Conservation (phyloP, 2,113 vertebrate genomes). For the Menura novaehollandiae region DNA sequence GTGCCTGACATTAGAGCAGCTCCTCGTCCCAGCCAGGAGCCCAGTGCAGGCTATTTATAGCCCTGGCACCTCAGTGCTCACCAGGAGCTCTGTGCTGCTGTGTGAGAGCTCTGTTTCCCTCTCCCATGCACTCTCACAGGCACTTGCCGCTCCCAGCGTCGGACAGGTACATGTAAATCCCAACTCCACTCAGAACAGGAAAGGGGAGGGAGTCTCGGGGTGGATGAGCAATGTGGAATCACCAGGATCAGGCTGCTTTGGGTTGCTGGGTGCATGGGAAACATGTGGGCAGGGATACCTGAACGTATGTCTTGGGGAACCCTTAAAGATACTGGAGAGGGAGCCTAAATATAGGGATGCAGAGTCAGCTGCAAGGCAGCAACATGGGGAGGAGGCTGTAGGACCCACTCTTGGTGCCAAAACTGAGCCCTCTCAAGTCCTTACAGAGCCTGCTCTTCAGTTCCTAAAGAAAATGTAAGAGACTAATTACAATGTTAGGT, state of each 20-base stretch:
- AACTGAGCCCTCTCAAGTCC: not conserved
- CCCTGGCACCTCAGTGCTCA: not conserved
- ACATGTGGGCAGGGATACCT: not conserved
- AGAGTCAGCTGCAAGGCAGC: not conserved
- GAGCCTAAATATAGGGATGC: fast-evolving
- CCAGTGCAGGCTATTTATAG: not conserved
- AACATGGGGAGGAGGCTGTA: not conserved
- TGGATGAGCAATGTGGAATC: fast-evolving
- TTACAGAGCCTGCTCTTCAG: not conserved
- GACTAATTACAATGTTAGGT: not conserved
- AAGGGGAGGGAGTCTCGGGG: not conserved
- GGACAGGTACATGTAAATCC: conserved; percentile 24
- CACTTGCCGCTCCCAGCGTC: not conserved
- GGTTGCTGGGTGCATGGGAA: not conserved
- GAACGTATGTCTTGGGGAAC: not conserved
- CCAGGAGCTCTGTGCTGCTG: not conserved
- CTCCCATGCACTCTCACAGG: not conserved
- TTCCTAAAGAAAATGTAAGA: not conserved
- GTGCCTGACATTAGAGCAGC: not conserved
- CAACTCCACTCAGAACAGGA: not conserved
- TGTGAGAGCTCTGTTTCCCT: not conserved
- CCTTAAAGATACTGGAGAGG: not conserved
- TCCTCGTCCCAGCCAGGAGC: not conserved
- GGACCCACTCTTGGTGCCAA: not conserved
- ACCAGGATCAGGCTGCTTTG: not conserved